Evolutionary conservation across 1,140 invertebrate species (phyloP).

Genomic region (Heliconius eleuchia): DNA sequence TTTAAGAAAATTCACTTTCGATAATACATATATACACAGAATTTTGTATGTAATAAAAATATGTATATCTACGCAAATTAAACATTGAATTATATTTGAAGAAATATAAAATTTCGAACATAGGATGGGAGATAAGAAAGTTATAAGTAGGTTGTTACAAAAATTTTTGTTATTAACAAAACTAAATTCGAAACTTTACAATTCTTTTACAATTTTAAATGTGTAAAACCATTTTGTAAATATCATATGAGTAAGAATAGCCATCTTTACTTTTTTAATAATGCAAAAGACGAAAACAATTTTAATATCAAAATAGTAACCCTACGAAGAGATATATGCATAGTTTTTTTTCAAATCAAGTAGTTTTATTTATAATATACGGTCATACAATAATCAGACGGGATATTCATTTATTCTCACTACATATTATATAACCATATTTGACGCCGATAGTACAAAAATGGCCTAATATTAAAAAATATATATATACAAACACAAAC

Average conservation of each 20-base stretch:
- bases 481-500: background rate
- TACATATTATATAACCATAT: slow-evolving; percentile 1
- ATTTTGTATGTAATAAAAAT: background rate
- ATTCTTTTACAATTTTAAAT: background rate
- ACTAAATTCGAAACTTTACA: background rate
- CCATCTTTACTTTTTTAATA: background rate
- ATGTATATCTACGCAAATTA: too few relatives aligned
- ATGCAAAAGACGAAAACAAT: background rate
- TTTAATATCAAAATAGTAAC: background rate
- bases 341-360: background rate
- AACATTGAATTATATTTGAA: background rate
- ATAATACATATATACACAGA: background rate
- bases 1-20: background rate
- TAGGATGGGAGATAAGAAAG: too few relatives aligned
- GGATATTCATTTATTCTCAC: slow-evolving; percentile 2
- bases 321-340: background rate
- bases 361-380: background rate
- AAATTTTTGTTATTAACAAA: too few relatives aligned
- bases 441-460: background rate
- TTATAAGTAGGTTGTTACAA: too few relatives aligned
- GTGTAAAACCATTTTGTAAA: background rate
- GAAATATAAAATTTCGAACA: background rate
- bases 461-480: background rate
- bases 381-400: background rate
- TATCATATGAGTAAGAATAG: background rate